Evolutionary conservation across 1,140 invertebrate genomes (phyloP), one percentile per base, ranked within the genome.

Genomic region (Agraylea sexmaculata): DNA sequence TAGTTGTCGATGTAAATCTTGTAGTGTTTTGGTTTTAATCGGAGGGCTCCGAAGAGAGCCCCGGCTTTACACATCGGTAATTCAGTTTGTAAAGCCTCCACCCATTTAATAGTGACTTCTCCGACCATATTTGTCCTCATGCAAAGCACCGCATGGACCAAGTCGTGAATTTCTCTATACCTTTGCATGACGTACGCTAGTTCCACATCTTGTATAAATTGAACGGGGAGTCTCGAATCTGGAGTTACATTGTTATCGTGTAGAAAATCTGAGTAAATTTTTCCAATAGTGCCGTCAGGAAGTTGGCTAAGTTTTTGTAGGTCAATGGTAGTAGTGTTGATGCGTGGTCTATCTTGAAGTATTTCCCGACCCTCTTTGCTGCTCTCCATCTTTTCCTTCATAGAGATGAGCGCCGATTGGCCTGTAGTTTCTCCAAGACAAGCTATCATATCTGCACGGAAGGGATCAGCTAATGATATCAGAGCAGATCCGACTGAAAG

Each of bases 61-160:
- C 81, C 90, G 43, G 74, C 73, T 33, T 87, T 68, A 56, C 88
- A 93, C 89, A 95, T 93, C 2, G 91, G 90, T 19, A 95, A 59
- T 37, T 73, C 77, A 12, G 80, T 86, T 64, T 94, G 91, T 31
- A 97, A 74, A 5, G 78, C 92, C 75, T 99, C 95, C 38, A 98
- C 74, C 90, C 92, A 97, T 66, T 99, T 99, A 4, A 99, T 85
- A 5, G 85, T 77, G 12, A 96, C 89, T 56, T 76, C 73, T 55
- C 88, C 87, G 4, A 94, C 66, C 89, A 98, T 95, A 55, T 90
- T 92, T 5, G 92, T 97, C 11, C 87, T 90, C 87, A 95, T 94
- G 39, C 78, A 75, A 20, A 96, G 69, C 5, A 88, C 61, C 0
- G 91, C 80, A 64, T 99, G 94, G 43, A 90, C 77, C 36, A 99